Evolutionary conservation across 2,888 invertebrate species (phyloP), one percentile per base, ranked within the genome.

Genomic region (Heliconius ethilla): DNA sequence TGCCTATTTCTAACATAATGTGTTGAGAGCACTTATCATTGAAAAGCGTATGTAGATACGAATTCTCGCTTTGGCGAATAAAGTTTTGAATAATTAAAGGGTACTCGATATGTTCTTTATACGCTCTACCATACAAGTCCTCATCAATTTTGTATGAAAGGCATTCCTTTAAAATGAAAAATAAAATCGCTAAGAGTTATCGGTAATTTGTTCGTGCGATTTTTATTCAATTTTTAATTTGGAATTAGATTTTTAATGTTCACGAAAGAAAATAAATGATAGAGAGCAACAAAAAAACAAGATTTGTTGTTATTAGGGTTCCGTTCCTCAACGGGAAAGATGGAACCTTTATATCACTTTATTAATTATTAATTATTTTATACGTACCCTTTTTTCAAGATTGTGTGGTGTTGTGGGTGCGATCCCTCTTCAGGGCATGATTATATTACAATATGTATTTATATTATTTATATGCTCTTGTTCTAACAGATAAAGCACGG

Each of bases 71-170:
- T 76, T 78, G 65, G 74, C 75, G 75, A 70, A 77, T 79, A 75
- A 80, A 77, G 70, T 70, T 74, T 40, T 77, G 79, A 80, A 77
- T 80, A 77, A 77, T 77, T 77, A 75, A 80, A 55, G 67, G 66
- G 55, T 22, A 40, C 65, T 78, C 69, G 63, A 80, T 77, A 45
- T 27, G 79, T 55, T 74, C 73, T 80, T 70, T 74, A 80, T 55
- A 79, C 67, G 75, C 51, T 62, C 37, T 65, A 18, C 65, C 76
- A 80, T 62, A 75, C 75, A 76, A 79, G 59, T 80, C 77, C 70
- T 75, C 80, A 76, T 80, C 69, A 77, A 77, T 77, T 75, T 75
- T 70, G 70, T 69, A 73, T 78, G 51, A 78, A 80, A 78, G 55
- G 70, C 70, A 78, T 37, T 63, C 66, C 73, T 75, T 75, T 62